phyloP scores from a whole-genome alignment of 2,113 vertebrate genomes.

The Ptilorrhoa leucosticta region DNA sequence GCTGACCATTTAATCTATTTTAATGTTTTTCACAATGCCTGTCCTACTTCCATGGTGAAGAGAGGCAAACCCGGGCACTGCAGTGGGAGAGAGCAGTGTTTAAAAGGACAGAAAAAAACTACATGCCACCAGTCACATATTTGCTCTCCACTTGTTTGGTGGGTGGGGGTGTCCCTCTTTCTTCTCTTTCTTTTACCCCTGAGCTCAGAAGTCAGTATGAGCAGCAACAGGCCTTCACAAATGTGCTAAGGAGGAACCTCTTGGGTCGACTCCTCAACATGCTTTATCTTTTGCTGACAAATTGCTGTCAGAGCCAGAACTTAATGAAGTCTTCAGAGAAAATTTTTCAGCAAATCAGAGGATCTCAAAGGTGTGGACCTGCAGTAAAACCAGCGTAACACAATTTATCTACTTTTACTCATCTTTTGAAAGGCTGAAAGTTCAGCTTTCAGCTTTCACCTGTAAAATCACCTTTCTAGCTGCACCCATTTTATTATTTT shows the following conservation, averaged over 20 bases:
- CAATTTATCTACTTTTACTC: background rate
- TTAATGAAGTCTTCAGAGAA: background rate
- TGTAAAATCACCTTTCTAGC: background rate
- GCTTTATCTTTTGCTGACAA: background rate
- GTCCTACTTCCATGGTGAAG: background rate
- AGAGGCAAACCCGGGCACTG: background rate
- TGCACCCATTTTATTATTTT: background rate
- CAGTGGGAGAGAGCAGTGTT: background rate
- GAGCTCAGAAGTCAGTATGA: background rate
- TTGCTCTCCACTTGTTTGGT: background rate
- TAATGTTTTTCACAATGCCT: background rate
- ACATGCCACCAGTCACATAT: accelerated
- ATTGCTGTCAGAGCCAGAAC: background rate
- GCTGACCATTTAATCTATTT: background rate
- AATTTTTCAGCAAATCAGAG: background rate
- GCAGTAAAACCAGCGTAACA: background rate
- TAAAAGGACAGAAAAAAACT: background rate
- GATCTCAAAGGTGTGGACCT: background rate
- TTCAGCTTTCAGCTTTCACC: background rate
- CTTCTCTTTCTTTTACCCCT: background rate
- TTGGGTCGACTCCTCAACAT: background rate
- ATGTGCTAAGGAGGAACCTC: background rate
- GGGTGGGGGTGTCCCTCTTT: background rate
- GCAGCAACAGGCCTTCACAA: background rate
- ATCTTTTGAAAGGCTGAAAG: background rate